Evolutionary conservation across 1,140 invertebrate species (phyloP).

Genomic region (Drosophila serrata): DNA sequence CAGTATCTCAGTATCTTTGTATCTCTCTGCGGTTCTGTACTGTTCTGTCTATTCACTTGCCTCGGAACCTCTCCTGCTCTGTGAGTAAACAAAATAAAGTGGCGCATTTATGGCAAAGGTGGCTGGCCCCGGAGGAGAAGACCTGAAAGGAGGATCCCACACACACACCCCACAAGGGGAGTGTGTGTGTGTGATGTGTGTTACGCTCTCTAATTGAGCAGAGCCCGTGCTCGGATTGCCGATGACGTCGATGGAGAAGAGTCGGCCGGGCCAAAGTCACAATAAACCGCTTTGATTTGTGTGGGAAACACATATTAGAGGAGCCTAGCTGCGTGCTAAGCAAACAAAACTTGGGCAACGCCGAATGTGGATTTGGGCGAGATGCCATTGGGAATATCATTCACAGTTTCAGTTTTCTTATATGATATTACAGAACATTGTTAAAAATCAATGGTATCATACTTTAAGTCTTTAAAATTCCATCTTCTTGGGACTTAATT

Average conservation of each 20-base stretch:
- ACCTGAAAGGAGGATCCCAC: slow-evolving; percentile 6
- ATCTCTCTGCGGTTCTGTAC: slow-evolving; percentile 2
- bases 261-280: slow-evolving; percentile 40
- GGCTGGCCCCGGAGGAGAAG: slow-evolving; percentile 44
- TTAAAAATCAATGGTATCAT: too few species aligned
- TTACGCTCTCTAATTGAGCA: slow-evolving; percentile 78
- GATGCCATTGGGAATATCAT: slow-evolving; percentile 21
- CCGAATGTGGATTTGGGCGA: neutral
- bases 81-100: slow-evolving; percentile 79
- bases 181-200: slow-evolving; percentile 11
- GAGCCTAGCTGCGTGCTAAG: slow-evolving; percentile 44
- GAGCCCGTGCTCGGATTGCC: slow-evolving; percentile 73
- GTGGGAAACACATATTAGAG: slow-evolving; percentile 54
- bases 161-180: neutral
- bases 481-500: neutral
- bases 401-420: neutral
- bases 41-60: slow-evolving; percentile 13
- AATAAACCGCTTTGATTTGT: slow-evolving; percentile 77
- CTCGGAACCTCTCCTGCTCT: slow-evolving; percentile 6
- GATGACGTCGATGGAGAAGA: slow-evolving; percentile 59
- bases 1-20: slow-evolving; percentile 12
- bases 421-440: too few species aligned
- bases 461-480: neutral
- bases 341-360: slow-evolving; percentile 57
- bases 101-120: slow-evolving; percentile 78